Evolutionary conservation across 2,888 invertebrate genomes (phyloP).

Genomic region (Macropis europaea): DNA sequence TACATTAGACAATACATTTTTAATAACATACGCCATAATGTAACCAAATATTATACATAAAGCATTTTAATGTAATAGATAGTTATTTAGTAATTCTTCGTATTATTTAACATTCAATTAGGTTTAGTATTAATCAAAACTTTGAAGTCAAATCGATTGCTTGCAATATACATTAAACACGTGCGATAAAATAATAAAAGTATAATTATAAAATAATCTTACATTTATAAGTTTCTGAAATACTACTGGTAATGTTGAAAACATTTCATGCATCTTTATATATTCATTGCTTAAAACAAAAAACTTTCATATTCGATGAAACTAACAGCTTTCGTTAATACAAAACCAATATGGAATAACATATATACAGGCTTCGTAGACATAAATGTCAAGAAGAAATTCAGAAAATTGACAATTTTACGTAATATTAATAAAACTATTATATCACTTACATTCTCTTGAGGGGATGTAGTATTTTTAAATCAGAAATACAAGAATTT

Average conservation of each 20-base stretch:
- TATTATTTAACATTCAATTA: not conserved
- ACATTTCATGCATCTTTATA: not conserved
- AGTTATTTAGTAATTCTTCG: not conserved
- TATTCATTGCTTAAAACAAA: not conserved
- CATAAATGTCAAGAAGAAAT: slow-evolving; percentile 30
- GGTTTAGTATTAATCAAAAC: not conserved
- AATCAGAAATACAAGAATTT: slow-evolving; percentile 3
- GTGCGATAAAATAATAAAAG: not conserved
- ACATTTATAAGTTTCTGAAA: not conserved
- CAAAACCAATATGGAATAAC: slow-evolving; percentile 52
- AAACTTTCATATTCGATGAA: not conserved
- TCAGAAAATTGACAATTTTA: slow-evolving; percentile 6
- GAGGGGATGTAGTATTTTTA: not conserved
- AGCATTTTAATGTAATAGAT: not conserved
- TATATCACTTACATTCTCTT: slow-evolving; percentile 47
- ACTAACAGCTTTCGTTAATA: slow-evolving; percentile 17
- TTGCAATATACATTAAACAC: not conserved
- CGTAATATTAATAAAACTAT: not conserved
- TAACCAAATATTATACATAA: not conserved
- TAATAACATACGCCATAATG: not conserved
- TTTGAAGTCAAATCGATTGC: not conserved
- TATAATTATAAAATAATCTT: slow-evolving; percentile 4
- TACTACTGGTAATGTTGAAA: not conserved
- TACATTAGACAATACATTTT: not conserved
- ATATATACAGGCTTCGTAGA: slow-evolving; percentile 20